Conservation (phyloP, 2,797 vertebrate species). For the Myotis daubentonii region DNA sequence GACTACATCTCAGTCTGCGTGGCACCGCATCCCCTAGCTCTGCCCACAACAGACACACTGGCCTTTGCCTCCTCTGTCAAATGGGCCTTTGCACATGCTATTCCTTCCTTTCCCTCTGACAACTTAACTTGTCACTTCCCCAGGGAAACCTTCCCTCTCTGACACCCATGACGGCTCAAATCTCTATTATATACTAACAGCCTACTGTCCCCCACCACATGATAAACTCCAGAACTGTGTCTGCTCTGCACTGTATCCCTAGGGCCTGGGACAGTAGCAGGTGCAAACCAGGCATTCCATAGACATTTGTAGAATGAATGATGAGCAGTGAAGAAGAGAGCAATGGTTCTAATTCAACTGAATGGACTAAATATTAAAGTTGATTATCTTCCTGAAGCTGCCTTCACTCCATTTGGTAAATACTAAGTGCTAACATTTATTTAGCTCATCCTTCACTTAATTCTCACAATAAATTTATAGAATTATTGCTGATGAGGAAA, state of each 20-base stretch:
- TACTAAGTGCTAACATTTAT: neutral
- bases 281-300: neutral
- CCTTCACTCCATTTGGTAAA: neutral
- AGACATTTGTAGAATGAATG: neutral
- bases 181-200: neutral
- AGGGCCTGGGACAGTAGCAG: neutral
- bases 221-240: neutral
- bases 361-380: neutral
- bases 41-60: neutral
- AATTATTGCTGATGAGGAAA: slow-evolving; percentile 28
- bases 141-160: neutral
- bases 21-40: neutral
- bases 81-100: neutral
- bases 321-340: neutral
- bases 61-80: neutral
- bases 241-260: neutral
- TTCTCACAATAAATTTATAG: neutral
- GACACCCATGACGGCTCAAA: neutral
- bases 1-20: neutral
- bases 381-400: neutral
- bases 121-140: neutral
- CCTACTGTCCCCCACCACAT: neutral
- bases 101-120: neutral
- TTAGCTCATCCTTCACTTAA: neutral
- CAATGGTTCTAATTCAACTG: neutral